Evolutionary conservation across 2,888 invertebrate genomes (phyloP).

Genomic region (Acanthococcus lagerstroemiae): DNA sequence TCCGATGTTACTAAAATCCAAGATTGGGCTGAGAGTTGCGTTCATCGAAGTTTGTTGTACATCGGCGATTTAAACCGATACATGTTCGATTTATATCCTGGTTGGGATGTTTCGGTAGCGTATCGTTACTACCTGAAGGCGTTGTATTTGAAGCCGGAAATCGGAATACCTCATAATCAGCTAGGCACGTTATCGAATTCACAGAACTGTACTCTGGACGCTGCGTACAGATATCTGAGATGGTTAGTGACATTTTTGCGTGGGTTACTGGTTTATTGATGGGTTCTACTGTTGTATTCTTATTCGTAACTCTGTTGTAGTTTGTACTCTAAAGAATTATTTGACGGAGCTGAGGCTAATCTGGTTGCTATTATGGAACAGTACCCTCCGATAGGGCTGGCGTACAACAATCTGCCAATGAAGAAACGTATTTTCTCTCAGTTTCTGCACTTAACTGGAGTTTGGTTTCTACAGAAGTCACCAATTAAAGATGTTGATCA

Average conservation of each 20-base stretch:
- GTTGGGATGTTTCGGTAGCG: conserved; percentile 57
- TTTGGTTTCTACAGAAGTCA: conserved; percentile 27
- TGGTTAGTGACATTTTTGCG: conserved; percentile 53
- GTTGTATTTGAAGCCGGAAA: conserved; percentile 60
- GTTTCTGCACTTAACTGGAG: conserved; percentile 12
- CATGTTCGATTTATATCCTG: conserved; percentile 62
- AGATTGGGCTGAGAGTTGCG: conserved; percentile 19
- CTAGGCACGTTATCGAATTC: conserved; percentile 76
- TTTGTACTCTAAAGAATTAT: conserved; percentile 59
- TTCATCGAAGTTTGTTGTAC: conserved; percentile 78
- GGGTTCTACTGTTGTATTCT: background rate
- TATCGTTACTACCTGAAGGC: conserved; percentile 78
- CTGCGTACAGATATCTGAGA: conserved; percentile 65
- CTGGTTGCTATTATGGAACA: conserved; percentile 53
- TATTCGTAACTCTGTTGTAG: too few relatives aligned
- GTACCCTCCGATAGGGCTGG: conserved; percentile 9
- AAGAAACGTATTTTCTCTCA: conserved; percentile 22
- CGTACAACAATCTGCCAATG: conserved; percentile 11
- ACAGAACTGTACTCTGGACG: conserved; percentile 72
- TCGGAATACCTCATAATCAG: conserved; percentile 91
- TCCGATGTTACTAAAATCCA: background rate
- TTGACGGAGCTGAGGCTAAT: conserved; percentile 85
- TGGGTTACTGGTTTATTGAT: background rate
- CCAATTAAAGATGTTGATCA: conserved; percentile 22
- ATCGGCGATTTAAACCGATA: conserved; percentile 86